Evolutionary conservation across 2,888 invertebrate genomes (phyloP).

Genomic region (Dicranocentrus wangi): DNA sequence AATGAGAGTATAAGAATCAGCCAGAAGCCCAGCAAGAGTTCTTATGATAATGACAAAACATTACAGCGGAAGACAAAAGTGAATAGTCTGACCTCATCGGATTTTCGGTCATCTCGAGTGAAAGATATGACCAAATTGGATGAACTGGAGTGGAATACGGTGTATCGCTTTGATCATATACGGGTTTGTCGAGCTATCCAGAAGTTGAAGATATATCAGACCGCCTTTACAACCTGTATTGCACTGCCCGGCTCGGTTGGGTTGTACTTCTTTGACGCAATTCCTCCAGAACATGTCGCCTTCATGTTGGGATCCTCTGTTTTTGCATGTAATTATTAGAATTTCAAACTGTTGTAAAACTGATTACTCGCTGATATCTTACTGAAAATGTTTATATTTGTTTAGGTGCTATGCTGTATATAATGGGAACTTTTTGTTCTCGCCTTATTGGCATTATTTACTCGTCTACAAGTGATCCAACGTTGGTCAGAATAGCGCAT

Average conservation of each 20-base stretch:
- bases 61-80: too few relatives aligned
- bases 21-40: too few relatives aligned
- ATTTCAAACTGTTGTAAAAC: background rate
- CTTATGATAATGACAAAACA: too few relatives aligned
- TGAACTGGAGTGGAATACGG: constrained; percentile 64
- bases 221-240: constrained; percentile 58
- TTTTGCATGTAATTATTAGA: constrained; percentile 65
- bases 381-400: background rate
- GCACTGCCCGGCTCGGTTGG: constrained; percentile 40
- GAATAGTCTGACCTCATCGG: too few relatives aligned
- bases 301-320: constrained; percentile 42
- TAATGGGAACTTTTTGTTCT: constrained; percentile 64
- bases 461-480: constrained; percentile 40
- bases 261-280: constrained; percentile 7
- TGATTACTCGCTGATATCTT: background rate
- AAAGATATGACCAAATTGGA: too few relatives aligned
- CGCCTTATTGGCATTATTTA: constrained; percentile 67
- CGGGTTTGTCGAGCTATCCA: constrained; percentile 56
- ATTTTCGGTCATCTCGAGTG: too few relatives aligned
- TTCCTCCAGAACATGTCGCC: background rate
- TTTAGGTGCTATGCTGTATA: constrained; percentile 67
- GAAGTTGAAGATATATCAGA: constrained; percentile 67
- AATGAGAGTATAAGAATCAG: too few relatives aligned
- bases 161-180: constrained; percentile 64
- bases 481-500: constrained; percentile 63